A percentile compares a stretch with the other conserved stretches of the same genome.
These are phyloP conservation scores for Acipenser ruthenus DNA, from an alignment of 2,797 vertebrate genomes.

Conservation along the genomic window DNA sequence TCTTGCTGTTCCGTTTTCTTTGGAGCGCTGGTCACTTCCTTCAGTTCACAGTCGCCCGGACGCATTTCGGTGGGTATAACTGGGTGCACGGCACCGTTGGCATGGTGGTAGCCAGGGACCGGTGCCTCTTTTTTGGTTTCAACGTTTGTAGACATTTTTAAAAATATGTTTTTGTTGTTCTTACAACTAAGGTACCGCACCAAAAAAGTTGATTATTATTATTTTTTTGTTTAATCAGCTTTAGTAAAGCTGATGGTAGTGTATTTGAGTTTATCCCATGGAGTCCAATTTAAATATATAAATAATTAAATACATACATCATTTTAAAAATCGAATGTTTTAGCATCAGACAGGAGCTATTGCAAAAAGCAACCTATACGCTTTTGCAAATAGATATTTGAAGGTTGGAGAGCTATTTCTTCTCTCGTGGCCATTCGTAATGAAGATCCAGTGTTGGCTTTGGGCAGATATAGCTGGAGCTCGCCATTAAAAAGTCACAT, in stretches of 20 bases:
- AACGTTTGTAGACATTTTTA: slow-evolving; percentile 78
- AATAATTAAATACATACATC: slow-evolving; percentile 49
- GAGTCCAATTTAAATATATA: slow-evolving; percentile 15
- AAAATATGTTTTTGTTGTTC: slow-evolving; percentile 64
- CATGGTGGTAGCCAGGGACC: slow-evolving; percentile 59
- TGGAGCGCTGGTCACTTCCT: slow-evolving; percentile 53
- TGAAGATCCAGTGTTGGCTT: no score
- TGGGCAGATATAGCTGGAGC: no score
- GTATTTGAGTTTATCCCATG: slow-evolving; percentile 6
- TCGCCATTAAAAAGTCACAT: no score
- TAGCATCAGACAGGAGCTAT: no score
- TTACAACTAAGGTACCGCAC: slow-evolving; percentile 69
- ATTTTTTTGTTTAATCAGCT: slow-evolving; percentile 44
- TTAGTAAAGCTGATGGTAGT: slow-evolving; percentile 23
- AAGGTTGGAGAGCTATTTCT: no score
- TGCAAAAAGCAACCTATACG: no score
- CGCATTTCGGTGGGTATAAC: slow-evolving; percentile 50
- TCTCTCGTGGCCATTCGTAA: no score
- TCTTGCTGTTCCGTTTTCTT: slow-evolving; percentile 39
- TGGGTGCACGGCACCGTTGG: slow-evolving; percentile 70
- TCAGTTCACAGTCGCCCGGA: slow-evolving; percentile 54
- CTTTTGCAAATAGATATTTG: no score
- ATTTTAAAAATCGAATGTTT: slow-evolving; percentile 46
- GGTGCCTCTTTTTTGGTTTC: slow-evolving; percentile 66
- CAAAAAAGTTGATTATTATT: slow-evolving; percentile 30